Evolutionary conservation across 2,888 invertebrate species (phyloP).

Genomic region (Actias luna): DNA sequence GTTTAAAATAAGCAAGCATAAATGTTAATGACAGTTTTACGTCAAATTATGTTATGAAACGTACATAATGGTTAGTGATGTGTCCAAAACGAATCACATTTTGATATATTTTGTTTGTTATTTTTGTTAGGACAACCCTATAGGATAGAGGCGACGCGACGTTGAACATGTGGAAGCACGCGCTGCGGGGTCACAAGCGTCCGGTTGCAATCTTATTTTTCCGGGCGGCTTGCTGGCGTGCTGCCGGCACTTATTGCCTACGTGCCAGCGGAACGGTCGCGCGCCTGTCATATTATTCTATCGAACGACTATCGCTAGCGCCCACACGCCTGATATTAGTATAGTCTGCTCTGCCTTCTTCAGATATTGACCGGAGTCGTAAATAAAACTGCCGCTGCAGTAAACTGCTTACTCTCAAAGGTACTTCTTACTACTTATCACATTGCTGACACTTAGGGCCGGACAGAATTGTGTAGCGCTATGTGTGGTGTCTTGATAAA

Average conservation of each 20-base stretch:
- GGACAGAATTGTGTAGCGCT: neutral
- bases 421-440: slow-evolving; percentile 53
- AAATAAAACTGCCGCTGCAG: slow-evolving; percentile 69
- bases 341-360: slow-evolving; percentile 68
- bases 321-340: slow-evolving; percentile 76
- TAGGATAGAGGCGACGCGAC: neutral
- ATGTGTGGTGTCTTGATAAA: slow-evolving; percentile 10
- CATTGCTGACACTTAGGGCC: slow-evolving; percentile 38
- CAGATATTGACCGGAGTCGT: slow-evolving; percentile 73
- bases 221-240: slow-evolving; percentile 65
- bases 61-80: neutral
- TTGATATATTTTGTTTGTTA: too few relatives aligned
- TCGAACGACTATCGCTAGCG: slow-evolving; percentile 73
- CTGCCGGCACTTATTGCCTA: slow-evolving; percentile 79
- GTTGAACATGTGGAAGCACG: slow-evolving; percentile 50
- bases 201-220: slow-evolving; percentile 76
- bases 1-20: too few relatives aligned
- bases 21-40: too few relatives aligned
- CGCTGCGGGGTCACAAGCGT: slow-evolving; percentile 47
- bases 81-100: neutral
- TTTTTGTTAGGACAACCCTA: neutral
- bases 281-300: slow-evolving; percentile 79
- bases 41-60: neutral
- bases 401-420: slow-evolving; percentile 40
- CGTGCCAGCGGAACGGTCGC: slow-evolving; percentile 72